Conservation (phyloP, 1,140 invertebrate species). For the Stenopsyche tienmushanensis region DNA sequence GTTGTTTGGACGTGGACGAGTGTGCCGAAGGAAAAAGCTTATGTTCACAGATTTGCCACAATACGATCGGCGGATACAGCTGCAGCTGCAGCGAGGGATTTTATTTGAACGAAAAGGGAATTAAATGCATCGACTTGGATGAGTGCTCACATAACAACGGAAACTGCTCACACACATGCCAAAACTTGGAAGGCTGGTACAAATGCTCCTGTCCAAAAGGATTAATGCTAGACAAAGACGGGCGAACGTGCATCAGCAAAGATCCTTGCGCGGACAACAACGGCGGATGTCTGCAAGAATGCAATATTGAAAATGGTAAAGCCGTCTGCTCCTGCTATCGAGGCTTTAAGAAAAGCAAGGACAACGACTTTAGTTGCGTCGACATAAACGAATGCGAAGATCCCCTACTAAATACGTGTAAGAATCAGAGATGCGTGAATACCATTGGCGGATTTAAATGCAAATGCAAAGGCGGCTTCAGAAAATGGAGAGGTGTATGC, state of each 20-base stretch:
- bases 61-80: background rate
- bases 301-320: conserved; percentile 48
- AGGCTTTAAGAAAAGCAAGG: conserved; percentile 57
- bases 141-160: conserved; percentile 47
- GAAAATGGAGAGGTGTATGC: conserved; percentile 53
- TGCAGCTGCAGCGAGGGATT: background rate
- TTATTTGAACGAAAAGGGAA: background rate
- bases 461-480: conserved; percentile 49
- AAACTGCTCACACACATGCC: conserved; percentile 16
- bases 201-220: conserved; percentile 1
- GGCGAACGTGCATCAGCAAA: conserved; percentile 16
- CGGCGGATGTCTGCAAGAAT: conserved; percentile 58
- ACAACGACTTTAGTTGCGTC: conserved; percentile 59
- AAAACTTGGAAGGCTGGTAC: background rate
- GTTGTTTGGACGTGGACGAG: conserved; percentile 40
- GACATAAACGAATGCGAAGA: conserved; percentile 67
- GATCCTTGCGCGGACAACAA: conserved; percentile 57
- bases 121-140: conserved; percentile 2
- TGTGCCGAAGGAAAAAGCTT: conserved; percentile 44
- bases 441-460: conserved; percentile 60
- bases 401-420: conserved; percentile 61
- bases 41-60: conserved; percentile 15
- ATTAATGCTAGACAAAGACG: background rate
- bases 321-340: conserved; percentile 52
- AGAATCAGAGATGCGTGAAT: conserved; percentile 65